Evolutionary conservation across 2,113 vertebrate genomes (phyloP).

Genomic region (Carassius gibelio): DNA sequence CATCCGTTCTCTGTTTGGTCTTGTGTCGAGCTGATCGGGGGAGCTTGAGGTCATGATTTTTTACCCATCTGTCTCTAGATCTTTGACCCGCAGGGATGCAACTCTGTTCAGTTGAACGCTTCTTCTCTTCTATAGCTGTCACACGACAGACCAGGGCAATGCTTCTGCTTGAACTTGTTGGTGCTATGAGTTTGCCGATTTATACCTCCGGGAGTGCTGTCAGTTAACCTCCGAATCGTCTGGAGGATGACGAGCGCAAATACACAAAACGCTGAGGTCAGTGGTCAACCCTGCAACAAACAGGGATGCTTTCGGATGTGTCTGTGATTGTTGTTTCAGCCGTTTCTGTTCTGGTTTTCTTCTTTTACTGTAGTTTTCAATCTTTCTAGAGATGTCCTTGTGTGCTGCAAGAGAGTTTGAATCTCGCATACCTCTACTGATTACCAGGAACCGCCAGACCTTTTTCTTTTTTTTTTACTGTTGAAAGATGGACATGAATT

Average conservation of each 20-base stretch:
- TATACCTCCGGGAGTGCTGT: slow-evolving; percentile 51
- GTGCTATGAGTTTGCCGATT: slow-evolving; percentile 56
- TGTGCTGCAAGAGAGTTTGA: slow-evolving; percentile 48
- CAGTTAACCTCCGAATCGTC: slow-evolving; percentile 63
- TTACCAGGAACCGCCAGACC: slow-evolving; percentile 52
- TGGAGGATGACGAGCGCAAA: slow-evolving; percentile 47
- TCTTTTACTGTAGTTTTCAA: slow-evolving; percentile 9
- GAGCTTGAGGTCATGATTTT: background rate
- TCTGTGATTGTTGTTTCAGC: slow-evolving; percentile 16
- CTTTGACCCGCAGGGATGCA: slow-evolving; percentile 35
- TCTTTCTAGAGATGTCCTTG: slow-evolving; percentile 48
- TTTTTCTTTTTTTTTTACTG: slow-evolving; percentile 50
- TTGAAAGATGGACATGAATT: slow-evolving; percentile 44
- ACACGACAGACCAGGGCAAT: slow-evolving; percentile 39
- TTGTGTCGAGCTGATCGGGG: background rate
- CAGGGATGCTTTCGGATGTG: background rate
- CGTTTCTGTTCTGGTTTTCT: slow-evolving; percentile 11
- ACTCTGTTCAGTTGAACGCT: slow-evolving; percentile 42
- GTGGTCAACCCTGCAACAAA: background rate
- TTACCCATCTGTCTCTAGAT: background rate
- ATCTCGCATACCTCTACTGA: slow-evolving; percentile 53
- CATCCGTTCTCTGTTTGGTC: background rate
- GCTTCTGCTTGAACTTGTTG: slow-evolving; percentile 52
- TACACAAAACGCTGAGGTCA: slow-evolving; percentile 22
- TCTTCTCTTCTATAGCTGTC: slow-evolving; percentile 43